Evolutionary conservation across 1,140 invertebrate species (phyloP), one percentile per base, ranked within the genome.

Genomic region (Dendroctonus valens): DNA sequence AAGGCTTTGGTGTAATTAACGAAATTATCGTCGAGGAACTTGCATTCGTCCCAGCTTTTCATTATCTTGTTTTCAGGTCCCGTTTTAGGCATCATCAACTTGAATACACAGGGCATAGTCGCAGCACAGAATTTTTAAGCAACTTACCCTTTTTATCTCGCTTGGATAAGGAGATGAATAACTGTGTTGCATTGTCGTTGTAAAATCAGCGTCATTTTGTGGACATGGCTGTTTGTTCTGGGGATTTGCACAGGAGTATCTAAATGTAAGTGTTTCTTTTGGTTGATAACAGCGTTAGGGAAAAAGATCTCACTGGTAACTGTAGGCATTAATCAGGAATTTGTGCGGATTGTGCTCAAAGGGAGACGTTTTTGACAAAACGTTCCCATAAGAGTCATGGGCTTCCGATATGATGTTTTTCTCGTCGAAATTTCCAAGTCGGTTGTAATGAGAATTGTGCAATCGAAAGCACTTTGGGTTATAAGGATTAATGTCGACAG

Each of bases 401-500:
- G 80, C 82, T 70, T 80, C 78, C 7, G 81, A 81, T 55, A 53
- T 62, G 52, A 58, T 65, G 2, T 75, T 68, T 9, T 74, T 75
- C 46, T 78, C 74, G 41, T 80, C 76, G 26, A 77, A 66, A 26
- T 68, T 75, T 15, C 81, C 81, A 68, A 75, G 75, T 41, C 80
- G 74, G 2, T 72, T 61, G 65, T 82, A 82, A 8, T 81, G 81
- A 62, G 81, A 81, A 9, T 79, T 15, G 50, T 69, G 70, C 40
- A 79, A 76, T 60, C 82, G 80, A 69, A 80, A 79, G 11, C 79
- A 69, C n/a, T 70, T 55, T 69, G 81, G 79, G 39, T 79, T 75
- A 64, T 80, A 81, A 5, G 79, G 79, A 65, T 82, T 77, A 61
- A 79, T 79, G 72, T 82, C 81, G 71, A 78, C 79, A 60, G 78